These are phyloP conservation scores for Antigone vipio DNA, from an alignment of 2,113 vertebrate species.

Conservation along the genomic window DNA sequence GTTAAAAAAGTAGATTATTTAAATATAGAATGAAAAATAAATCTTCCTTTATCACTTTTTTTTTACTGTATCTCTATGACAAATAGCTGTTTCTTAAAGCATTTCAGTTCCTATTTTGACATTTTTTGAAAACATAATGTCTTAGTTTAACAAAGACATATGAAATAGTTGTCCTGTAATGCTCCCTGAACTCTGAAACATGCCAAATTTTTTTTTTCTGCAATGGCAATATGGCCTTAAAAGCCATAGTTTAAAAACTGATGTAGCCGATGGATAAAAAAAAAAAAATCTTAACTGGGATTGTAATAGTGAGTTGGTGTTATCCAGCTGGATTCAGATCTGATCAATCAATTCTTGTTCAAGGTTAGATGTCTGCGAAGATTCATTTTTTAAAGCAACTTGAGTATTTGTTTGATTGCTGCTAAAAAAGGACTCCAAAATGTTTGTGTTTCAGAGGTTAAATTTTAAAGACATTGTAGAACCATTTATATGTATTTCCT, in stretches of 20 bases:
- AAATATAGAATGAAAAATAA: slow-evolving; percentile 21
- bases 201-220: not conserved
- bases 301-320: not conserved
- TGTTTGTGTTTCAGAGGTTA: not conserved
- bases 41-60: not conserved
- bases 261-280: not conserved
- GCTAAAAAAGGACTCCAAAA: not conserved
- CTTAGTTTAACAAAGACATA: not conserved
- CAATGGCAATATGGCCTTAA: not conserved
- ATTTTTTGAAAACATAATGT: not conserved
- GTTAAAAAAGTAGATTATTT: not conserved
- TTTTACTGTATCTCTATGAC: not conserved
- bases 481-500: not conserved
- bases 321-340: not conserved
- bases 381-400: not conserved
- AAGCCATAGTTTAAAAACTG: not conserved
- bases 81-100: not conserved
- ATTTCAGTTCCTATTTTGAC: not conserved
- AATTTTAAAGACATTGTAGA: not conserved
- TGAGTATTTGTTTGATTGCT: not conserved
- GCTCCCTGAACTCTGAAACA: not conserved
- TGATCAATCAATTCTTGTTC: not conserved
- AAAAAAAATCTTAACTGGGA: not conserved
- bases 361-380: not conserved
- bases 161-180: not conserved